phyloP scores from a whole-genome alignment of 2,797 vertebrate species.

The Pantherophis vulpinus region DNA sequence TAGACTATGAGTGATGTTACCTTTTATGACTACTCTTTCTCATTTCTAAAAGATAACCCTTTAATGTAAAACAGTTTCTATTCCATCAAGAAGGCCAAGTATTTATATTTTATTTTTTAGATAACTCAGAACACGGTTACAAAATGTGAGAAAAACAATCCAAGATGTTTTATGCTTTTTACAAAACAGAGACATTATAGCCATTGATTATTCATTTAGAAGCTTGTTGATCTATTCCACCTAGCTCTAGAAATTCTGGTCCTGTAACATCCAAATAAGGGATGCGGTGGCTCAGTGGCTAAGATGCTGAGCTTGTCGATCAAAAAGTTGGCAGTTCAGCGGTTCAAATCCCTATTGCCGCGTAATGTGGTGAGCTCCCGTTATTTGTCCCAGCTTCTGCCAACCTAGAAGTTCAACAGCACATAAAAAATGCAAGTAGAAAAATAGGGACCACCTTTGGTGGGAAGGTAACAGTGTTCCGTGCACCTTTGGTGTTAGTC shows the following conservation, averaged over 20 bases:
- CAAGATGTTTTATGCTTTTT: background rate
- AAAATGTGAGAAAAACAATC: background rate
- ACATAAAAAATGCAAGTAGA: no score
- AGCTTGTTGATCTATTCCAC: background rate
- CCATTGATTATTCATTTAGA: background rate
- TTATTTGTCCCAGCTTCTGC: no score
- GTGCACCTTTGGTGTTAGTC: no score
- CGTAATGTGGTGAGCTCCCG: no score
- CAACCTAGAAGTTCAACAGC: no score
- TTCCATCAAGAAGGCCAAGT: background rate
- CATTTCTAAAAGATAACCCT: background rate
- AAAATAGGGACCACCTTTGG: no score
- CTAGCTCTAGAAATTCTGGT: background rate
- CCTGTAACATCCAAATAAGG: background rate
- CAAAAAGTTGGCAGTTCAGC: no score
- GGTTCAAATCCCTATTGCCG: no score
- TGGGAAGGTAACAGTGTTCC: no score
- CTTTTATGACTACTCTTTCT: background rate
- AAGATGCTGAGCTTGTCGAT: no score
- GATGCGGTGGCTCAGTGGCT: no score
- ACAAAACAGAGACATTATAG: background rate
- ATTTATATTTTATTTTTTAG: background rate
- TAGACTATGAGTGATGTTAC: background rate
- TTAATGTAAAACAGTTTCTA: conserved; percentile 16
- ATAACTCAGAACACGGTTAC: background rate